These are phyloP conservation scores for Clusia tigrina DNA, from an alignment of 2,888 invertebrate species.

Conservation along the genomic window DNA sequence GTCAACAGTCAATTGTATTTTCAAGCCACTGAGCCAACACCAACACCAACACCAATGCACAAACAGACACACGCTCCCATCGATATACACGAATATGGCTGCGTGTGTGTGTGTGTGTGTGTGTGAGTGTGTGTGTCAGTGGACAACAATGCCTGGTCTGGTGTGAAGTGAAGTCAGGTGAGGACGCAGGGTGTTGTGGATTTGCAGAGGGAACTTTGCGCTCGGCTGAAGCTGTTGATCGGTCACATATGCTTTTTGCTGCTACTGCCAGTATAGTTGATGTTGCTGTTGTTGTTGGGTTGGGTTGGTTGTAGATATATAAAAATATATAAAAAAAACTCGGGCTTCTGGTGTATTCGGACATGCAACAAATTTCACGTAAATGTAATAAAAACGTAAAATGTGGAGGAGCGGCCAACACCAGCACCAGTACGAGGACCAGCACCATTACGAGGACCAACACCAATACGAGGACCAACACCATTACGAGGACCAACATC, in stretches of 20 bases:
- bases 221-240: not conserved
- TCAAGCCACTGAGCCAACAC: conserved; percentile 32
- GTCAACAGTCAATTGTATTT: conserved; percentile 48
- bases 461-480: not conserved
- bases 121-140: not conserved
- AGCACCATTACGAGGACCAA: not conserved
- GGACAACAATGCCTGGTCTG: not conserved
- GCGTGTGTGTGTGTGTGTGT: not conserved
- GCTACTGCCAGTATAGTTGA: not conserved
- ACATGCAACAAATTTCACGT: conserved; percentile 58
- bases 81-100: not conserved
- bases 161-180: not conserved
- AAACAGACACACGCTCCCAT: conserved; percentile 40
- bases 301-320: not conserved
- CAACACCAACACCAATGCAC: conserved; percentile 44
- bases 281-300: not conserved
- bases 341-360: too few relatives aligned
- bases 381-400: conserved; percentile 59
- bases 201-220: too few relatives aligned
- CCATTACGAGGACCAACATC: not conserved
- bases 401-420: not conserved
- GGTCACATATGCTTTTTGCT: conserved; percentile 5
- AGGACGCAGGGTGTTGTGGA: not conserved
- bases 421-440: not conserved
- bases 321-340: conserved; percentile 3